Evolutionary conservation across 2,113 vertebrate genomes (phyloP).

Genomic region (Passer montanus): DNA sequence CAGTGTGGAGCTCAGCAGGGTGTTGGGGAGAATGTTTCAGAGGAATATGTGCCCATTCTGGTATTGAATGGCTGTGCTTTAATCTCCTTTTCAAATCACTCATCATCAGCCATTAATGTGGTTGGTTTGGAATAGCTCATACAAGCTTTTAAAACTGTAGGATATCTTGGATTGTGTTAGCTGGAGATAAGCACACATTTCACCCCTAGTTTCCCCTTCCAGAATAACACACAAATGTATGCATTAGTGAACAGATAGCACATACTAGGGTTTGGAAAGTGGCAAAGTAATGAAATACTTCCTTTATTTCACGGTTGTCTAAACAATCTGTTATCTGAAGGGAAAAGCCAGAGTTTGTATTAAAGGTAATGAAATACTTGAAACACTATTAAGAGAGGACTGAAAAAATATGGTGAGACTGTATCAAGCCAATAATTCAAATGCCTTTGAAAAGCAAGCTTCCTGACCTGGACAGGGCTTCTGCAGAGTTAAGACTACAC

Average conservation of each 20-base stretch:
- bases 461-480: neutral
- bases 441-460: conserved; percentile 18
- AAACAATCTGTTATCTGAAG: conserved; percentile 49
- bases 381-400: neutral
- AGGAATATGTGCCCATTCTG: fast-evolving
- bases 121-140: conserved; percentile 9
- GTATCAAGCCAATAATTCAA: neutral
- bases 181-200: conserved; percentile 34
- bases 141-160: neutral
- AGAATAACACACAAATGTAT: conserved; percentile 4
- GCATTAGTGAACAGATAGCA: conserved; percentile 3
- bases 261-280: neutral
- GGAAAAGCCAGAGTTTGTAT: neutral
- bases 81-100: neutral
- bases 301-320: conserved; percentile 46
- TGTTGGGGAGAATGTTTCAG: neutral
- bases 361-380: conserved; percentile 41
- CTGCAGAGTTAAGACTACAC: neutral
- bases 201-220: neutral
- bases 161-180: conserved; percentile 31
- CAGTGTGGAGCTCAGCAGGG: neutral
- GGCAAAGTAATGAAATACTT: conserved; percentile 55
- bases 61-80: neutral
- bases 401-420: conserved; percentile 33
- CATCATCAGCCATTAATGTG: neutral